phyloP scores from a whole-genome alignment of 2,888 invertebrate genomes.

The Drosophila leonis region DNA sequence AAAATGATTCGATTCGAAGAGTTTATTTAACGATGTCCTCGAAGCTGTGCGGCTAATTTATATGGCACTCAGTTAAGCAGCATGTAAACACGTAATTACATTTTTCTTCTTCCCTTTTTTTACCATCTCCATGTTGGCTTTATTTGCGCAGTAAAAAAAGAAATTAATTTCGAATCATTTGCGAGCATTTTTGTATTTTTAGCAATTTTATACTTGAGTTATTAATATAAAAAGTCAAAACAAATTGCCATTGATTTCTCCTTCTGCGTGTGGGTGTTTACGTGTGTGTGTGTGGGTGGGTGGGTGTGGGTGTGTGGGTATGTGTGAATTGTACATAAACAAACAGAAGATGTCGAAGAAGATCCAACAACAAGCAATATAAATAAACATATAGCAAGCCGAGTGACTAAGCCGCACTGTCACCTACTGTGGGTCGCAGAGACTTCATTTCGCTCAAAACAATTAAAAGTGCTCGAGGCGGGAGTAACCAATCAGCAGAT shows the following conservation, averaged over 20 bases:
- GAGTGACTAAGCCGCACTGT: conserved; percentile 31
- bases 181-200: conserved; percentile 25
- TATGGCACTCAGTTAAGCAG: conserved; percentile 3
- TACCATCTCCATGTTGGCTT: conserved; percentile 10
- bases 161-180: conserved; percentile 25
- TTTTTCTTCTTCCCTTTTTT: not conserved
- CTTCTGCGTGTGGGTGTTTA: not conserved
- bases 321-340: conserved; percentile 19
- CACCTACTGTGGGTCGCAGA: not conserved
- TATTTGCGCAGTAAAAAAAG: conserved; percentile 19
- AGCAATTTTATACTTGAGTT: conserved; percentile 38
- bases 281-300: not conserved
- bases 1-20: conserved; percentile 1
- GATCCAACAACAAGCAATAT: conserved; percentile 19
- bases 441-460: not conserved
- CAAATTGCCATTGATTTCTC: conserved; percentile 24
- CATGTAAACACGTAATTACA: conserved; percentile 3
- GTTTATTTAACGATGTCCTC: conserved; percentile 5
- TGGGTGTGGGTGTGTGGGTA: not conserved
- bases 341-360: conserved; percentile 20
- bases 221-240: conserved; percentile 46
- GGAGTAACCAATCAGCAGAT: not conserved
- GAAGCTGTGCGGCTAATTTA: conserved; percentile 2
- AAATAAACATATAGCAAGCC: conserved; percentile 38
- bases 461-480: not conserved